Evolutionary conservation across 2,888 invertebrate species (phyloP), one percentile per base, ranked within the genome.

Genomic region (Mythimna ferrago): DNA sequence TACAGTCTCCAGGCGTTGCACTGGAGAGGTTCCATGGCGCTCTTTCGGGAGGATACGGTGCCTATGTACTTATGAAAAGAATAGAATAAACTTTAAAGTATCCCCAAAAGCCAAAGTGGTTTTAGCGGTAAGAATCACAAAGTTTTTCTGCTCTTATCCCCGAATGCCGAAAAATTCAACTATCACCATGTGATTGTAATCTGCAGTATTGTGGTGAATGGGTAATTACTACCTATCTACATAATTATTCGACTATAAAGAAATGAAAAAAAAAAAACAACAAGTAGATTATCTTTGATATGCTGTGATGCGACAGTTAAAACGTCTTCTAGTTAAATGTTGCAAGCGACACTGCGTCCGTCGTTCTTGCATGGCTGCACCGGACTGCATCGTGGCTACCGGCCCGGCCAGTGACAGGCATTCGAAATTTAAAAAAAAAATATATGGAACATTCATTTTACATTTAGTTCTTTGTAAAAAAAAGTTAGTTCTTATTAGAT

Each of bases 341-440:
- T 53, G 78, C 78, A 71, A 78, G 44, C 60, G 44, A 44, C 44
- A 60, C 35, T 54, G 53, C 58, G 21, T 44, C 71, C 51, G 71
- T 60, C 71, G 53, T 70, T 66, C 57, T 77, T 74, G 78, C 78
- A 54, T 71, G 60, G 71, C 44, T 71, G 73, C 58, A 60, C 58
- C n/a, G 21, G 26, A n/a, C 10, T 53, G 38, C 71, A 38, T 10
- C 73, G 21, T 10, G n/a, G 5, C 7, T 56, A 41, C 38, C 44
- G 44, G 58, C 14, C 38, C 44, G 44, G 58, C 11, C 26, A 16
- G 54, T 64, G 41, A 73, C 21, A 44, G 48, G 53, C 44, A 60
- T 53, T 54, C n/a, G n/a, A 21, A 51, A 32, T 32, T 19, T 11
- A 21, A 56, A 38, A 65, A 38, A 65, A 26, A 14, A 26, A 35